Evolutionary conservation across 2,113 vertebrate species (phyloP).

Genomic region (Tauraco erythrolophus): DNA sequence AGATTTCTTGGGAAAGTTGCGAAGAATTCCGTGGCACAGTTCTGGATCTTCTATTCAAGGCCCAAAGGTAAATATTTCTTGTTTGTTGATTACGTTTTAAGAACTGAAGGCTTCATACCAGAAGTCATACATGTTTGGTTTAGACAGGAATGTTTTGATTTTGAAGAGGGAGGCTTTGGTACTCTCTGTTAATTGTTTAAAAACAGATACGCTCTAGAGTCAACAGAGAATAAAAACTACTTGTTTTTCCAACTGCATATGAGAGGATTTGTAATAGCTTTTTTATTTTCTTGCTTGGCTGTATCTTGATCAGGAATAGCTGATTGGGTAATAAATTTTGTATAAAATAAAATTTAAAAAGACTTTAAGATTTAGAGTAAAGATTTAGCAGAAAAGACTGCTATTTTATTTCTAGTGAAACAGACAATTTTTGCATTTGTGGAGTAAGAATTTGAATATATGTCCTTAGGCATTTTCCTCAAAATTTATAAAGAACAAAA

Average conservation of each 20-base stretch:
- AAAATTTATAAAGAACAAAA: background rate
- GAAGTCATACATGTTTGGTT: background rate
- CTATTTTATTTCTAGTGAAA: background rate
- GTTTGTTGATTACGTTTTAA: background rate
- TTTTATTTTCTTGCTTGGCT: background rate
- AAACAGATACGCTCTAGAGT: background rate
- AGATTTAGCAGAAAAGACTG: too few relatives aligned
- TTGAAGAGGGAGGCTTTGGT: background rate
- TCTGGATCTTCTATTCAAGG: background rate
- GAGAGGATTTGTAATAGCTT: background rate
- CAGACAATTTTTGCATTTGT: background rate
- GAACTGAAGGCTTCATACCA: slow-evolving; percentile 9
- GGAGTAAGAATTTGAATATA: background rate
- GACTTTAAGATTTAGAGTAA: too few relatives aligned
- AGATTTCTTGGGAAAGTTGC: background rate
- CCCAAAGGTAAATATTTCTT: slow-evolving; percentile 26
- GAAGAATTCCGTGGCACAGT: background rate
- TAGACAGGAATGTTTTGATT: slow-evolving; percentile 11
- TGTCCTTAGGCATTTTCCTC: background rate
- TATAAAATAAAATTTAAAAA: background rate
- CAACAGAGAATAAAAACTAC: background rate
- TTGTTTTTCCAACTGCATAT: background rate
- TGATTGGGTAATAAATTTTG: background rate
- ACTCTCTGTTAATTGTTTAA: slow-evolving; percentile 14
- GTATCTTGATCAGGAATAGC: background rate